Evolutionary conservation across 2,113 vertebrate species (phyloP), one percentile per base, ranked within the genome.

Genomic region (Coregonus clupeaformis): DNA sequence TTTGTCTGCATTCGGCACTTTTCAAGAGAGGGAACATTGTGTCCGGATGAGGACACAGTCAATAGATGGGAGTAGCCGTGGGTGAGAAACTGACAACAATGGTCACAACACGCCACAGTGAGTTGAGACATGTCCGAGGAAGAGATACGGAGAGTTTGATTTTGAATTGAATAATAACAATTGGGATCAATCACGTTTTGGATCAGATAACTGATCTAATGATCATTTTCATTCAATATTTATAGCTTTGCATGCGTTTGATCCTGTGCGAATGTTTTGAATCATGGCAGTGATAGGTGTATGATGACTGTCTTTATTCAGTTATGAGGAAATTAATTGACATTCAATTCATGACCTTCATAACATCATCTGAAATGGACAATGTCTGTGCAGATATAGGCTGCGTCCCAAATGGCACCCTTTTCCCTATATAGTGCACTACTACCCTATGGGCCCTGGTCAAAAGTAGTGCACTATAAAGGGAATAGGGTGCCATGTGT

Each of bases 1-100:
- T 92, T 91, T 91, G 89, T 90, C 88, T 85, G 86, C 82, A 79
- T 87, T 89, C 81, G 78, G 88, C 90, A 92, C 73, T 91, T 93
- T 91, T 86, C 9, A 77, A 79, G 79, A 87, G 82, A 80, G 85
- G 75, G 87, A 89, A 91, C 90, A 89, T 84, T 82, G 86, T 80
- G 86, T 91, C 87, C 82, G 69, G 73, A 82, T 83, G 82, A 88
- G 87, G 87, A 79, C 85, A 78, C 32, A 36, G 78, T 68, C 52
- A 55, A 55, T 55, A 55, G 82, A 82, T 69, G 59, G 70, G 71
- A 42, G 73, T 83, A 78, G 79, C 71, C 32, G 9, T 49, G 71
- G 73, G 80, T 79, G 30, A 45, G 22, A 32, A 9, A 36, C 18
- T 64, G 62, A 64, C 62, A 29, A 64, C 59, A 62, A 62, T 18